Percentiles rank a stretch among this genome's conserved stretches.
phyloP scores from a whole-genome alignment of 2,797 vertebrate species.

The Octomys mimax region DNA sequence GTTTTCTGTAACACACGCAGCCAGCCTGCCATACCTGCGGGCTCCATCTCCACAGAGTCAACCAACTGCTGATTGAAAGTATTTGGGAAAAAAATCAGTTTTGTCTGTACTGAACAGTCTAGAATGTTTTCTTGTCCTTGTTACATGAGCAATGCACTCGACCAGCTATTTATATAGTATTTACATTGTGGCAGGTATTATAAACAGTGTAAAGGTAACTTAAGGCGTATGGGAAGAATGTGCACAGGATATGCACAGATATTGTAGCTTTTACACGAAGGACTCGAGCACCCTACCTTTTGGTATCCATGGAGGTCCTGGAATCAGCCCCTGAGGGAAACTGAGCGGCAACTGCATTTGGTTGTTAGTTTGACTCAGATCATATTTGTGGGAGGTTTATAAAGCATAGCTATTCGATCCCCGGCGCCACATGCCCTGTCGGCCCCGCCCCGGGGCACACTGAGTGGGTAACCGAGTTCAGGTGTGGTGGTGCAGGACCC shows the following conservation, averaged over 20 bases:
- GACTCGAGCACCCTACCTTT: neutral
- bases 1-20: neutral
- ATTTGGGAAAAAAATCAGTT: neutral
- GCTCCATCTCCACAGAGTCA: neutral
- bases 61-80: neutral
- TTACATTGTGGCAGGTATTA: no score
- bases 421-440: no score
- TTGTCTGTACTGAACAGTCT: neutral
- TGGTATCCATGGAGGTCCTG: neutral
- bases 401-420: neutral
- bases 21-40: neutral
- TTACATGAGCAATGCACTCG: neutral
- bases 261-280: neutral
- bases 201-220: neutral
- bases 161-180: neutral
- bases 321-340: neutral
- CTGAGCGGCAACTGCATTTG: neutral
- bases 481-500: no score
- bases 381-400: neutral
- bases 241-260: neutral
- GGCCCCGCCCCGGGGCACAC: no score
- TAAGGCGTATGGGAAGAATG: neutral
- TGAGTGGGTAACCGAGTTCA: no score
- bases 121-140: neutral
- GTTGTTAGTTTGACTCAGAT: constrained; percentile 27